A percentile compares a stretch with the other conserved stretches of the same genome.
These are phyloP conservation scores for Colletes collaris DNA, from an alignment of 2,888 invertebrate genomes.

Conservation along the genomic window DNA sequence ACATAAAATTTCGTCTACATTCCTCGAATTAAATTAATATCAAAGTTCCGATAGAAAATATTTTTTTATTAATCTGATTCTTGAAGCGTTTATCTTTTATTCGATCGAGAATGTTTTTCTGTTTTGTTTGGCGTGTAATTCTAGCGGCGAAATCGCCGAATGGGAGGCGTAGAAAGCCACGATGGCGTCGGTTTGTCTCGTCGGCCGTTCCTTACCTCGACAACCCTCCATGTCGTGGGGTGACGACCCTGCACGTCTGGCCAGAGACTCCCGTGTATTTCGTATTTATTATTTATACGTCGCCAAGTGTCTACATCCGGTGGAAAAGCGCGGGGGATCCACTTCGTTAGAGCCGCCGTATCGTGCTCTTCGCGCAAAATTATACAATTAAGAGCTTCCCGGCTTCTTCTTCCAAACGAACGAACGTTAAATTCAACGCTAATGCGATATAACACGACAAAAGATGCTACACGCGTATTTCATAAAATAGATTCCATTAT, in stretches of 20 bases:
- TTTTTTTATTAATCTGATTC: too few species aligned
- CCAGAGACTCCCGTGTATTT: slow-evolving; percentile 49
- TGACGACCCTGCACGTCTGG: slow-evolving; percentile 58
- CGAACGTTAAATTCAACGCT: neutral
- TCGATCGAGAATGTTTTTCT: too few species aligned
- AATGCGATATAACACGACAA: neutral
- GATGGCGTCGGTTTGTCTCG: slow-evolving; percentile 61
- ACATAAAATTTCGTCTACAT: too few species aligned
- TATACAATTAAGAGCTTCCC: slow-evolving; percentile 21
- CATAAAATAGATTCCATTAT: too few species aligned
- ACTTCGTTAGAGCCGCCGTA: slow-evolving; percentile 47
- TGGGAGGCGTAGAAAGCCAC: neutral
- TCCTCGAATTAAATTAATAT: too few species aligned
- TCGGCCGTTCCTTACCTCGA: slow-evolving; percentile 53
- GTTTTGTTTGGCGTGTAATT: neutral
- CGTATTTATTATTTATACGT: slow-evolving; percentile 64
- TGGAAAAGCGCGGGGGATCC: slow-evolving; percentile 41
- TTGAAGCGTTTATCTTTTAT: too few species aligned
- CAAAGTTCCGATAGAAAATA: too few species aligned
- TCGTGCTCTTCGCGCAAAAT: slow-evolving; percentile 24
- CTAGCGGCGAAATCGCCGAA: slow-evolving; percentile 4
- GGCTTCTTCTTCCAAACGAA: slow-evolving; percentile 11
- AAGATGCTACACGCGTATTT: too few species aligned
- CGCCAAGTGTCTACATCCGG: slow-evolving; percentile 51
- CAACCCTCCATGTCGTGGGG: slow-evolving; percentile 59